These are phyloP conservation scores for Eulemur rufifrons DNA, from an alignment of 2,113 vertebrate genomes.

Conservation along the genomic window DNA sequence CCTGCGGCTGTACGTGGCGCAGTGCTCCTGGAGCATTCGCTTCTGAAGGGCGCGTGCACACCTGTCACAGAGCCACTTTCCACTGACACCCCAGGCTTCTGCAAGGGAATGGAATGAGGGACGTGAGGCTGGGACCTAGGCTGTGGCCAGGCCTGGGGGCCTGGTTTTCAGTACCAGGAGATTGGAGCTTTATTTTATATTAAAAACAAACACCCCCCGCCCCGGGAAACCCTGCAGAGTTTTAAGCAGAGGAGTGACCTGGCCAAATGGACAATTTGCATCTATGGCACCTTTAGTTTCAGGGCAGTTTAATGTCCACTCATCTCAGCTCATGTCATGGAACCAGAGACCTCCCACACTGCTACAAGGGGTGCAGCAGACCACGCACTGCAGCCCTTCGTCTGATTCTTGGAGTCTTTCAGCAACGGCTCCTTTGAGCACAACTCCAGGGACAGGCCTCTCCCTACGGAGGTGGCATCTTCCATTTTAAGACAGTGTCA, in stretches of 20 bases:
- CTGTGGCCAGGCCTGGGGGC: not conserved
- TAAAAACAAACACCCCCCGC: too few species aligned
- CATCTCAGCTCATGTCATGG: not conserved
- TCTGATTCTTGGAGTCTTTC: not conserved
- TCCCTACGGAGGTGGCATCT: not conserved
- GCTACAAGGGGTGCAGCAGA: not conserved
- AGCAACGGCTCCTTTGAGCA: not conserved
- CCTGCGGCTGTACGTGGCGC: not conserved
- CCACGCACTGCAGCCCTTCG: too few species aligned
- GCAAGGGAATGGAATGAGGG: not conserved
- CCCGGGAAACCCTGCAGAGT: not conserved
- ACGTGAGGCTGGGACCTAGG: not conserved
- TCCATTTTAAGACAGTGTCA: not conserved
- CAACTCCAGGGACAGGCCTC: not conserved
- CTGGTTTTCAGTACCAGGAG: not conserved
- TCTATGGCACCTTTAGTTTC: not conserved
- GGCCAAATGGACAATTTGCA: not conserved
- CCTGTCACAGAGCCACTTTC: constrained; percentile 90
- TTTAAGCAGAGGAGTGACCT: not conserved
- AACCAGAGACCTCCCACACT: not conserved
- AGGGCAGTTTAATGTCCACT: not conserved
- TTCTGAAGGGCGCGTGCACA: not conserved
- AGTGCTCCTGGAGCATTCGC: not conserved
- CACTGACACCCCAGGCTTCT: constrained; percentile 86
- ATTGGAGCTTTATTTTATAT: not conserved